Base-by-base conservation (phyloP, 2,888 invertebrate genomes). In the Lithophane ornitopus region DNA sequence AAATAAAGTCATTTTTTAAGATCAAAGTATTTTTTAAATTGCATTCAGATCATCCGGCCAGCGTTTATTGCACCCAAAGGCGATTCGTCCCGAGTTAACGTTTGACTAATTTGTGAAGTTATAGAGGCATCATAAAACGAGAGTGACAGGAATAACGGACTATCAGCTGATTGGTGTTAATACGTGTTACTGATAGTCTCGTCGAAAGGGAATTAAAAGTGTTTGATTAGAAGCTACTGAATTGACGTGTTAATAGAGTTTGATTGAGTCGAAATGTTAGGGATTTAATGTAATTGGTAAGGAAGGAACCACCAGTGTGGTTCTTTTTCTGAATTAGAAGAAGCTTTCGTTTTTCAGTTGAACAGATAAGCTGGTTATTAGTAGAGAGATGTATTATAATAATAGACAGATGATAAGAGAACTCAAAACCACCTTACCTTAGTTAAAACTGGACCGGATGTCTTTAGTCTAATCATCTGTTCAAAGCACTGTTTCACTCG, bases 21-120 rank as follows among this genome's bases (percentile, higher is more conserved):
- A 46, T 9, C 14, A n/a, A 28, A 52, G 54, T 68, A 22, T 70
- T 71, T 87, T 92, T 90, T 88, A 90, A 94, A 93, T 91, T 94
- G 94, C 94, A 95, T 93, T 91, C 90, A 89, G 90, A 92, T 94
- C 92, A 94, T 92, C 91, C 91, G 93, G 92, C 90, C 91, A 92
- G 89, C 94, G 94, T 96, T 96, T 96, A 96, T 95, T 95, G 96
- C 96, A 96, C 95, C 94, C 94, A 93, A 90, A 91, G 92, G 94
- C 93, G 93, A 94, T 95, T 94, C 93, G 91, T 91, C 90, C 71
- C 82, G 91, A 94, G 94, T 96, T 95, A 96, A 95, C 96, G 94
- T 95, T 94, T 93, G 94, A 95, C 96, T 96, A 96, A 96, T 96
- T 96, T 96, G 96, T 95, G 95, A 96, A 95, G 94, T 93, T 95